Evolutionary conservation across 1,140 invertebrate species (phyloP), one percentile per base, ranked within the genome.

Genomic region (Neodiprion virginianus): DNA sequence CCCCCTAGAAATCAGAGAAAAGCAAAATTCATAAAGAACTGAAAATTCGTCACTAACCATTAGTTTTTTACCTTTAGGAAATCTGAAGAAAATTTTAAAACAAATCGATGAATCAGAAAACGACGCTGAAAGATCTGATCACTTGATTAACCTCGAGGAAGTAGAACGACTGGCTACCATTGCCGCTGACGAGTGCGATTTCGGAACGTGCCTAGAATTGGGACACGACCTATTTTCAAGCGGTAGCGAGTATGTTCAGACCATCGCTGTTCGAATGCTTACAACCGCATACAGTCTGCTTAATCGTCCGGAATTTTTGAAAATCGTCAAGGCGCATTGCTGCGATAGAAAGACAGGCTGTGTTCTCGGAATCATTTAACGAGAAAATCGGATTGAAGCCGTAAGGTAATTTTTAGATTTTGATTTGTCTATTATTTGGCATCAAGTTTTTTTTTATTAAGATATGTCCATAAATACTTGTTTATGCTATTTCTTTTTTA

Each of bases 101-200:
- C 90, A 91, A 77, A 89, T 97, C 12, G 84, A 90, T 48, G 90
- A 93, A 28, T 90, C 92, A 49, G 88, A 89, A 79, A 89, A 93
- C 71, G 80, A 84, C n/a, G 92, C 94, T 69, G 82, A 89, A 74
- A 92, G 91, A 80, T 89, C 89, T 75, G 89, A 81, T 78, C 86
- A 89, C 76, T 89, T 92, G 76, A 92, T 89, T 74, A 90, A 93
- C 9, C 83, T 98, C 5, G 93, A 97, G 78, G 93, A 94, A 78
- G 86, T 96, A 9, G 91, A 96, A 47, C 95, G 93, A 53, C 92
- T 92, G 79, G 93, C 95, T 8, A 95, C 93, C 81, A 97, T 97
- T 86, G 96, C 97, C 1, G 94, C 95, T 76, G 97, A 98, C 85
- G 97, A 98, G 86, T 96, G 95, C 85, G 97, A 98, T 86, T 98